Conservation (phyloP, 2,113 vertebrate genomes). For the Leptocoma aspasia region DNA sequence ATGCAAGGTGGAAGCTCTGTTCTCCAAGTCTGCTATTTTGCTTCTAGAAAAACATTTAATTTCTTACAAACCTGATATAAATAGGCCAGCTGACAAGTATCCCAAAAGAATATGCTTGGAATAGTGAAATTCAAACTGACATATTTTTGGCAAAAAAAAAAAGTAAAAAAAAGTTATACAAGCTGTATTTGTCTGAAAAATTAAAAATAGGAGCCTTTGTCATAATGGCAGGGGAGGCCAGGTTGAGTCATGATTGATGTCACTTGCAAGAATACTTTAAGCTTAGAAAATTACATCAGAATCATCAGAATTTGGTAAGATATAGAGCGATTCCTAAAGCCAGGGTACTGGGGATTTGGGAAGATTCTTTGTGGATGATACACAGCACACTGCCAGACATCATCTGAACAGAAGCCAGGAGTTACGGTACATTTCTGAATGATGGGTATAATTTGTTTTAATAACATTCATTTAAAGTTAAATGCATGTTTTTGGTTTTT, state of each 20-base stretch:
- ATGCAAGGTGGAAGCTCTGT: constrained; percentile 47
- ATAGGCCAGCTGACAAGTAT: constrained; percentile 44
- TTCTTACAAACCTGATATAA: constrained; percentile 42
- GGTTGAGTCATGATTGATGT: constrained; percentile 61
- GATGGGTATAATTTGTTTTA: constrained; percentile 5
- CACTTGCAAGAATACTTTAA: constrained; percentile 53
- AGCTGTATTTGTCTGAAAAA: constrained; percentile 25
- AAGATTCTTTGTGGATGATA: constrained; percentile 35
- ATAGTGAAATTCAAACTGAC: constrained; percentile 17
- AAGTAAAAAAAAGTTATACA: neutral
- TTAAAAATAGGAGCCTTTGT: constrained; percentile 68
- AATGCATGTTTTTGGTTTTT: neutral
- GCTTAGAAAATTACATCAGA: constrained; percentile 61
- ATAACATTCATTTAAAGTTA: constrained; percentile 2
- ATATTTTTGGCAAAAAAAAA: neutral
- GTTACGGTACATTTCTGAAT: neutral
- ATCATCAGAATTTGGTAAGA: constrained; percentile 35
- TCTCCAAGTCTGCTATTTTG: constrained; percentile 16
- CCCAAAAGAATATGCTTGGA: constrained; percentile 20
- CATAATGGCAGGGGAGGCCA: constrained; percentile 14
- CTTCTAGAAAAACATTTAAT: constrained; percentile 33
- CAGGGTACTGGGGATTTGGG: constrained; percentile 26
- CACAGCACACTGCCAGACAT: constrained; percentile 34
- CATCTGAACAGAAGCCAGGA: constrained; percentile 33
- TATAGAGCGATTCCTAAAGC: neutral